Evolutionary conservation across 2,797 vertebrate species (phyloP).

Genomic region (Fratercula arctica): DNA sequence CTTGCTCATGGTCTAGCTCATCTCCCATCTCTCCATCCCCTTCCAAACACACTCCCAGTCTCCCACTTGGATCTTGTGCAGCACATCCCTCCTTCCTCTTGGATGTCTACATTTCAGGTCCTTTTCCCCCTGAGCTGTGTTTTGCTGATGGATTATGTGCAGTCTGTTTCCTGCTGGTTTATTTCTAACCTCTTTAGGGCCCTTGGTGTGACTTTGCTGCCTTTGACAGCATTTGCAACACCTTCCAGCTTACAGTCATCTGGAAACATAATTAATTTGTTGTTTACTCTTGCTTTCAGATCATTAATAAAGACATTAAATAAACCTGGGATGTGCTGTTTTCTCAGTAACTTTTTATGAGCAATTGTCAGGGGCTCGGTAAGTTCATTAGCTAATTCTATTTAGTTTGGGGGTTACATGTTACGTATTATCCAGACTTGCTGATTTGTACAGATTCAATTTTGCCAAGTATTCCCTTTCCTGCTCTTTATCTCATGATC

Average conservation of each 20-base stretch:
- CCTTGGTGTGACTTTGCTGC: background rate
- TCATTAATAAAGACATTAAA: conserved; percentile 74
- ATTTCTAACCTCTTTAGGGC: conserved; percentile 3
- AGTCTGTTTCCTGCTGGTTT: background rate
- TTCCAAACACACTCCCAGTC: background rate
- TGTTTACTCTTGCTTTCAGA: conserved; percentile 57
- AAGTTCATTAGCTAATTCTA: conserved; percentile 66
- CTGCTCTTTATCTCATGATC: background rate
- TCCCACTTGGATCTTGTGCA: background rate
- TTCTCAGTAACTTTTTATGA: conserved; percentile 56
- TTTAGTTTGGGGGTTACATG: conserved; percentile 50
- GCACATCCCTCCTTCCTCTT: background rate
- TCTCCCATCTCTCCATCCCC: background rate
- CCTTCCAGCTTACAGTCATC: conserved; percentile 29
- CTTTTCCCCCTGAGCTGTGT: fast-evolving
- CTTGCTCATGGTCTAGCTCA: fast-evolving
- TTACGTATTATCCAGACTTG: conserved; percentile 18
- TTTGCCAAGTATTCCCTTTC: conserved; percentile 35
- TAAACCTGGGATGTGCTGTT: conserved; percentile 37
- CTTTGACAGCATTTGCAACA: conserved; percentile 4
- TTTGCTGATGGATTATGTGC: background rate
- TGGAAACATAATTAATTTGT: conserved; percentile 69
- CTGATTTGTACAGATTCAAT: conserved; percentile 38
- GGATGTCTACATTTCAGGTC: background rate
- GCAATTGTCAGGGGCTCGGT: conserved; percentile 23